These are phyloP conservation scores for Catotricha subobsoleta DNA, from an alignment of 2,888 invertebrate species.

Conservation along the genomic window DNA sequence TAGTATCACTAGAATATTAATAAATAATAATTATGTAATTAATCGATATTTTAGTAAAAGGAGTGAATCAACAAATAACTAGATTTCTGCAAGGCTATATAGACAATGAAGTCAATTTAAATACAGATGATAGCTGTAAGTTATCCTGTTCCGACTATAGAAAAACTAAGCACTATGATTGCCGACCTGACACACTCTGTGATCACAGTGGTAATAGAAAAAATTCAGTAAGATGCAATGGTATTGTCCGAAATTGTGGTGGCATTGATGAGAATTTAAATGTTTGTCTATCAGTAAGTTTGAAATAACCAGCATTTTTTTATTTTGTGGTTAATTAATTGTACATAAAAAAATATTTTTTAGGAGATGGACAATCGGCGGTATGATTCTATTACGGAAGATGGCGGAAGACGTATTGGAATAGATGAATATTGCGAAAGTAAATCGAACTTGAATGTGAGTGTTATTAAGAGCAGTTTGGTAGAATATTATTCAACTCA, in stretches of 20 bases:
- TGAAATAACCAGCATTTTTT: background rate
- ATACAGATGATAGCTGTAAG: conserved; percentile 43
- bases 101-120: conserved; percentile 36
- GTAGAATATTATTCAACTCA: too few relatives aligned
- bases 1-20: too few relatives aligned
- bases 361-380: background rate
- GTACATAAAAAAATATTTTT: background rate
- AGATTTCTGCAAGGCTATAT: conserved; percentile 4
- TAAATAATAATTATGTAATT: too few relatives aligned
- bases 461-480: too few relatives aligned
- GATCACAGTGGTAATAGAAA: background rate
- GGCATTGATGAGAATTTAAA: conserved; percentile 62
- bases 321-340: conserved; percentile 15
- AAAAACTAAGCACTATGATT: conserved; percentile 40
- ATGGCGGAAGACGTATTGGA: too few relatives aligned
- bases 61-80: background rate
- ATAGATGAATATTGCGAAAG: too few relatives aligned
- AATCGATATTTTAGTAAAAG: background rate
- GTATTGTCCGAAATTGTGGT: conserved; percentile 47
- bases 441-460: too few relatives aligned
- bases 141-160: conserved; percentile 56
- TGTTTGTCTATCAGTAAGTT: conserved; percentile 50
- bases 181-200: conserved; percentile 47
- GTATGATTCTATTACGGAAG: background rate
- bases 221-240: conserved; percentile 35